Percentiles rank a stretch among this genome's conserved stretches.
Conservation (phyloP, 2,888 invertebrate species). For the Serripes groenlandicus region DNA sequence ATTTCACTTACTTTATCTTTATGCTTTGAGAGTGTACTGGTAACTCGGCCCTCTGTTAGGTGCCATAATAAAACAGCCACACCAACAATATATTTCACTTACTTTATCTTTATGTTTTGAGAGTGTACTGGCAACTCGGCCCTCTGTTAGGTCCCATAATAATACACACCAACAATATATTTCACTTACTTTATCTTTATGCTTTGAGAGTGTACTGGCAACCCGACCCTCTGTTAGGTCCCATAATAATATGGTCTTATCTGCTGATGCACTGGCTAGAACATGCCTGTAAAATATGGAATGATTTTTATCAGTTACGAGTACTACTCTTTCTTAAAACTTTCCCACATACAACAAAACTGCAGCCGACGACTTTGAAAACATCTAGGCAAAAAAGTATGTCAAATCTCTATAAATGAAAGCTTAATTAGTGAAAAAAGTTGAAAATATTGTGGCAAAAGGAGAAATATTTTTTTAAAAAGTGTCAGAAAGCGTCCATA, state of each 20-base stretch:
- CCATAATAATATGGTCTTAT: slow-evolving; percentile 95
- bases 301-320: not conserved
- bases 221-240: slow-evolving; percentile 94
- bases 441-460: not conserved
- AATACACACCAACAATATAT: not conserved
- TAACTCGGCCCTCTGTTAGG: slow-evolving; percentile 92
- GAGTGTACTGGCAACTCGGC: slow-evolving; percentile 92
- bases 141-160: slow-evolving; percentile 97
- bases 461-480: too few species aligned
- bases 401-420: not conserved
- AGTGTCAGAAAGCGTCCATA: too few species aligned
- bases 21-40: slow-evolving; percentile 91
- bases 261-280: slow-evolving; percentile 97
- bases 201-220: slow-evolving; percentile 91
- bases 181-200: slow-evolving; percentile 90
- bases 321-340: not conserved
- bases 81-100: slow-evolving; percentile 17
- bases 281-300: slow-evolving; percentile 89
- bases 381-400: not conserved
- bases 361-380: not conserved
- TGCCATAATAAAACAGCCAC: too few species aligned
- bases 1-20: slow-evolving; percentile 90
- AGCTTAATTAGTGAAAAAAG: not conserved
- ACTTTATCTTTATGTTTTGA: slow-evolving; percentile 92
- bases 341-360: not conserved